Conservation (phyloP, 30 jellyfish, hydroid and myxozoan species). For the Hydractinia symbiolongicarpus region DNA sequence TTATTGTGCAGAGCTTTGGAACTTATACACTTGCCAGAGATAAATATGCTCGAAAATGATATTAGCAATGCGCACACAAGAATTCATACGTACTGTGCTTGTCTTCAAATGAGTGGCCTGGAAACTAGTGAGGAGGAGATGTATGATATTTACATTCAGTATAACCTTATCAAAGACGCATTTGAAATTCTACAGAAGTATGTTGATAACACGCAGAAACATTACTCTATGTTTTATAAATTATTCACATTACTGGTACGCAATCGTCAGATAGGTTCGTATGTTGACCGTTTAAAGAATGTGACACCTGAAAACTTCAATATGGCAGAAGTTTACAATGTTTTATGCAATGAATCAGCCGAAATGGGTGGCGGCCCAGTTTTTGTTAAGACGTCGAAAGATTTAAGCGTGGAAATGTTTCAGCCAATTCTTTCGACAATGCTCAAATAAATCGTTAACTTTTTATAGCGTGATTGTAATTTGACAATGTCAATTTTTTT, state of each 20-base stretch:
- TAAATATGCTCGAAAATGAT: too few species aligned
- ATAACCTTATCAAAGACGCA: not conserved
- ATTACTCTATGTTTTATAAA: slow-evolving; percentile 17
- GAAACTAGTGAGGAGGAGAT: slow-evolving; percentile 25
- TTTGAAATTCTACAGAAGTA: slow-evolving; percentile 6
- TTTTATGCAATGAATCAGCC: not conserved
- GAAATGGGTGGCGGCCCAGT: slow-evolving; percentile 12
- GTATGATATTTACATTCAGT: slow-evolving; percentile 15
- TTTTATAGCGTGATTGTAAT: too few species aligned
- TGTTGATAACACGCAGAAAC: slow-evolving; percentile 10
- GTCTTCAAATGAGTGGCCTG: not conserved
- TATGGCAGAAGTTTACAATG: slow-evolving; percentile 10
- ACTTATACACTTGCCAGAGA: too few species aligned
- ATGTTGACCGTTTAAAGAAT: not conserved
- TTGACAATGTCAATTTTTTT: too few species aligned
- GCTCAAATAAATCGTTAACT: too few species aligned
- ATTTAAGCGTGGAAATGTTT: not conserved
- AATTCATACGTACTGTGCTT: slow-evolving; percentile 9
- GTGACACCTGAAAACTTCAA: slow-evolving; percentile 23
- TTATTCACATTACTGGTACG: not conserved
- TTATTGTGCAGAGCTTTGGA: too few species aligned
- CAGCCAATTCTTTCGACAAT: not conserved
- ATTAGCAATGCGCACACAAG: not conserved
- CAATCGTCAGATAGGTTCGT: not conserved
- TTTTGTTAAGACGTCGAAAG: slow-evolving; percentile 1